Base-by-base conservation (phyloP, 2,888 invertebrate genomes). In the Encarsia formosa region DNA sequence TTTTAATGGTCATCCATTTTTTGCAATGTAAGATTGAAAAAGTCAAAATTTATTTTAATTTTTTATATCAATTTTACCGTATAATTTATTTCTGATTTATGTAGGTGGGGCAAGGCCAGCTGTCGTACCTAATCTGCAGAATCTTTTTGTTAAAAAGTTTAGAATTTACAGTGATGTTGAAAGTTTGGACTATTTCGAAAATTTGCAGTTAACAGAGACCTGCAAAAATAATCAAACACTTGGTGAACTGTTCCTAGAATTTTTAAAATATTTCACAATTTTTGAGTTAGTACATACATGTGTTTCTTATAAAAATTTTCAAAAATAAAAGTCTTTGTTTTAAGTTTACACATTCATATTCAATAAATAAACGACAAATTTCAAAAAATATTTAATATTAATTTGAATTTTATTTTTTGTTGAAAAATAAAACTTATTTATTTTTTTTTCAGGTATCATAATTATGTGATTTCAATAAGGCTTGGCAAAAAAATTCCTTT, bases 1-100 rank as follows among this genome's bases (percentile, higher is more conserved):
- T 89, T 4, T 81, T 99, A 61, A 97, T 99, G 98, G 90, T 96
- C 60, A 87, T 99, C 67, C 93, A 97, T 77, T 99, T 88, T 78
- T 79, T 99, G 64, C 99, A 99, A 76, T 88, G 90, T 87, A 79
- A 81, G 86, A n/a, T n/a, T n/a, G n/a, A n/a, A n/a, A 26, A 8
- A 8, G 26, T 26, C 11, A 26, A 8, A 26, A 11, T 26, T 11
- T 26, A 8, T 8, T 26, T 26, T 26, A 26, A 42, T 42, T 34
- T 24, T 24, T 42, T 42, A 9, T 1, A 13, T 16, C 2, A 43
- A 26, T 11, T 26, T 26, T 8, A 26, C 11, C 6, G 11, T 11
- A 8, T 26, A 11, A 35, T 11, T n/a, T 35, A 23, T 4, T 39
- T 44, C 15, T 9, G 26, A 16, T 39, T 34, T 44, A 13, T 20